Evolutionary conservation across 2,888 invertebrate genomes (phyloP).

Genomic region (Metopia argyrocephala): DNA sequence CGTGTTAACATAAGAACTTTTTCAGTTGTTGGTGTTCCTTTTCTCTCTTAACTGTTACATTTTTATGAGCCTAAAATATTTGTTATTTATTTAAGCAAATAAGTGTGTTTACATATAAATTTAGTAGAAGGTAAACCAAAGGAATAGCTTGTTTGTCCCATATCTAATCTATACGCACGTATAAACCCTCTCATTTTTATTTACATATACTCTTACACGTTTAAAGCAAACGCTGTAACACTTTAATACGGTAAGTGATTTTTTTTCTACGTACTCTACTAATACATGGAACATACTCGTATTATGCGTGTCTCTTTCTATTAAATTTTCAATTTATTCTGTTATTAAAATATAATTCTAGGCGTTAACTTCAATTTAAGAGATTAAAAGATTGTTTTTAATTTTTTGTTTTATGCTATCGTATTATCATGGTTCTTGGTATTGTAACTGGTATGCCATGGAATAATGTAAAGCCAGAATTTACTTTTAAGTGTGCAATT

Average conservation of each 20-base stretch:
- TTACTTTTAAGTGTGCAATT: no score
- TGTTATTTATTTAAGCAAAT: conserved; percentile 43
- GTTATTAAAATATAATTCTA: conserved; percentile 26
- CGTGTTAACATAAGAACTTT: conserved; percentile 9
- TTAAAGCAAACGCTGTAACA: neutral
- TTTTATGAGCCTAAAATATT: conserved; percentile 24
- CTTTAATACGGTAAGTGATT: neutral
- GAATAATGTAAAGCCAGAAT: no score
- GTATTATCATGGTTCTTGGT: no score
- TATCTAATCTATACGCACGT: neutral
- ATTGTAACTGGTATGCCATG: no score
- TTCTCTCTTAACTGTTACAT: neutral
- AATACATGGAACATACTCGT: neutral
- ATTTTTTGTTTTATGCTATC: neutral
- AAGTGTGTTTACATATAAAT: conserved; percentile 33
- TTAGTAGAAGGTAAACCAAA: conserved; percentile 7
- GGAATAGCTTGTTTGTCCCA: no score
- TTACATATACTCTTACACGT: neutral
- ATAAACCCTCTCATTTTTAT: neutral
- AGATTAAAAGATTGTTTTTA: neutral
- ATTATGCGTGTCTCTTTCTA: no score
- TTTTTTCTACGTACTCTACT: no score
- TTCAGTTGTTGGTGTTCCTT: neutral
- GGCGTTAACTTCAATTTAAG: conserved; percentile 14
- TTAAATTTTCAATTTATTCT: neutral